phyloP scores from a whole-genome alignment of 2,797 vertebrate genomes.

The Champsocephalus esox region DNA sequence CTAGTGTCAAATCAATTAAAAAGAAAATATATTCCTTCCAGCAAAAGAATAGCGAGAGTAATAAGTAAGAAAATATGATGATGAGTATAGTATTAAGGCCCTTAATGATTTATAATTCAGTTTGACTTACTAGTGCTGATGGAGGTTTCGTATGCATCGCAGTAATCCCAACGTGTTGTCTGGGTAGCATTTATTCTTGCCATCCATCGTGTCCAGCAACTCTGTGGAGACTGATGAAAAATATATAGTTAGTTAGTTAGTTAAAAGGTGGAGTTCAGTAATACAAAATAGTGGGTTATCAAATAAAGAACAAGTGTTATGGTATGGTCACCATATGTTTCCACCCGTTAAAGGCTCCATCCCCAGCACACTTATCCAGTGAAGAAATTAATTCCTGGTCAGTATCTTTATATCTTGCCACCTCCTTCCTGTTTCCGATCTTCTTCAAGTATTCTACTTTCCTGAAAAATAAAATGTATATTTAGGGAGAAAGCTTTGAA shows the following conservation, averaged over 20 bases:
- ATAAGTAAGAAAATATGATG: not conserved
- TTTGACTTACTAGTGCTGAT: slow-evolving; percentile 60
- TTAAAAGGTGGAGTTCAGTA: no score
- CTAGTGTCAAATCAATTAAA: no score
- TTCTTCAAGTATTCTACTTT: slow-evolving; percentile 62
- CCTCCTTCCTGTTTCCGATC: slow-evolving; percentile 50
- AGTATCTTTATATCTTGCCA: slow-evolving; percentile 32
- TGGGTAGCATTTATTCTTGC: slow-evolving; percentile 50
- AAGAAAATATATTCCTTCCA: not conserved
- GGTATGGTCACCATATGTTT: slow-evolving; percentile 46
- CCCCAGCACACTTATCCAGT: slow-evolving; percentile 28
- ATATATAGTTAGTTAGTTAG: no score
- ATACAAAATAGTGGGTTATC: not conserved
- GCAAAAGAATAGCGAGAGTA: not conserved
- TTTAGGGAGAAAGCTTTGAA: no score
- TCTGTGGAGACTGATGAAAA: slow-evolving; percentile 44
- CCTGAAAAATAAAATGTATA: slow-evolving; percentile 30
- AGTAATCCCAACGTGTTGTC: slow-evolving; percentile 57
- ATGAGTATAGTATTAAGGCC: not conserved
- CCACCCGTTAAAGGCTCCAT: slow-evolving; percentile 63
- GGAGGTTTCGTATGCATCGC: slow-evolving; percentile 59
- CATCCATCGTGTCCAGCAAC: slow-evolving; percentile 56
- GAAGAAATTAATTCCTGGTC: slow-evolving; percentile 36
- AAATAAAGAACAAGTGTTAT: not conserved
- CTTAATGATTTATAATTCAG: not conserved